A percentile compares a stretch with the other conserved stretches of the same genome.
These are phyloP conservation scores for Herminia tarsipennalis DNA, from an alignment of 2,888 invertebrate species.

Conservation along the genomic window DNA sequence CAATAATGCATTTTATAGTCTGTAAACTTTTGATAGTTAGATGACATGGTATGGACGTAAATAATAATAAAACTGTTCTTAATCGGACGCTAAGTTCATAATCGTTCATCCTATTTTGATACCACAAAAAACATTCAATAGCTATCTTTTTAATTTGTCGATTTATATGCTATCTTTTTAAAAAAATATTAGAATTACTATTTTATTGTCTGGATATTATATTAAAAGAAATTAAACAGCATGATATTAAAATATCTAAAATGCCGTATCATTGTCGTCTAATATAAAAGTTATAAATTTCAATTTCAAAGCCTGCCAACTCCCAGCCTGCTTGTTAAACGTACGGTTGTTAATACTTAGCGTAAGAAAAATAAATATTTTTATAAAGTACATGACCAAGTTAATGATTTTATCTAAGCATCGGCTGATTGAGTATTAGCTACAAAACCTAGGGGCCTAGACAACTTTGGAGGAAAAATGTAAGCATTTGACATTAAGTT, in stretches of 20 bases:
- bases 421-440: constrained; percentile 36
- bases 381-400: constrained; percentile 75
- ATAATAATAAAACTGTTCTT: no score
- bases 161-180: no score
- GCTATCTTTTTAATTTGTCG: no score
- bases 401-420: constrained; percentile 57
- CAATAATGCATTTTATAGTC: constrained; percentile 16
- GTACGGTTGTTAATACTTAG: constrained; percentile 58
- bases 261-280: not conserved
- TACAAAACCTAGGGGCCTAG: no score
- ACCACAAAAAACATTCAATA: no score
- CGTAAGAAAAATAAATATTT: constrained; percentile 73
- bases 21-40: not conserved
- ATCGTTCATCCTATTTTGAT: no score
- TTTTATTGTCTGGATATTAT: no score
- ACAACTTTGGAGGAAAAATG: no score
- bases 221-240: no score
- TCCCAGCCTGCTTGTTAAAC: constrained; percentile 49
- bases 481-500: no score
- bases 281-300: constrained; percentile 3
- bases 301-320: constrained; percentile 11
- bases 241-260: not conserved
- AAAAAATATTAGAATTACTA: no score
- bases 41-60: not conserved
- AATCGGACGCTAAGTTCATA: no score